Base-by-base conservation (phyloP, 2,113 vertebrate genomes). In the Brachypodius melanocephalos region DNA sequence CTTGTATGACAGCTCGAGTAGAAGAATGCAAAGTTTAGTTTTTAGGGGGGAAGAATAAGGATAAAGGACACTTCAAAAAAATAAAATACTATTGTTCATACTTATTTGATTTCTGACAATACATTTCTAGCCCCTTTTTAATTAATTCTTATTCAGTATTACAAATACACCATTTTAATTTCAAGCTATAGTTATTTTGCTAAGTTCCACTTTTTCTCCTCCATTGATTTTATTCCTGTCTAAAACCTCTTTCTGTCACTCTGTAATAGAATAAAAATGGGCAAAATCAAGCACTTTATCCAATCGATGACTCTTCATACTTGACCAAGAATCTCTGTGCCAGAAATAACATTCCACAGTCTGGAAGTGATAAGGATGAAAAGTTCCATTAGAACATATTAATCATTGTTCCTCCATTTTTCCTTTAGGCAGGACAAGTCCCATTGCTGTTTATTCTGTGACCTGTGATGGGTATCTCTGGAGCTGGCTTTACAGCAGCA, bases 291-390 rank as follows among this genome's bases (percentile, higher is more conserved):
- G 84, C 91, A 96, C 88, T 93, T 93, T 85, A 91, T 90, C 92
- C 96, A 94, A 97, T 96, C 65, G 36, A 96, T 97, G 89, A 40
- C 66, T 94, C 95, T 97, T 95, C 67, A 77, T 94, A 93, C 95
- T 97, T 97, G 91, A 96, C 93, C 71, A 97, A 95, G 72, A 71
- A 91, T 46, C 81, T 91, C 88, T 85, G 90, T 93, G 96, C 96
- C 93, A 97, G 96, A 97, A 97, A 97, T 97, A 96, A 88, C 94
- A 93, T 97, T 97, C 84, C 71, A 92, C 28, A 76, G 89, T 84
- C 78, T 96, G 97, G 91, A 78, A 95, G 83, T 24, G 92, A 97
- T 96, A 96, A 95, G 95, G 93, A 96, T 93, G 69, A 91, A 94
- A 76, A 78, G 45, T 62, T 89, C 85, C 57, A 94, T 95, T 95